Evolutionary conservation across 2,797 vertebrate genomes (phyloP).

Genomic region (Acomys russatus): DNA sequence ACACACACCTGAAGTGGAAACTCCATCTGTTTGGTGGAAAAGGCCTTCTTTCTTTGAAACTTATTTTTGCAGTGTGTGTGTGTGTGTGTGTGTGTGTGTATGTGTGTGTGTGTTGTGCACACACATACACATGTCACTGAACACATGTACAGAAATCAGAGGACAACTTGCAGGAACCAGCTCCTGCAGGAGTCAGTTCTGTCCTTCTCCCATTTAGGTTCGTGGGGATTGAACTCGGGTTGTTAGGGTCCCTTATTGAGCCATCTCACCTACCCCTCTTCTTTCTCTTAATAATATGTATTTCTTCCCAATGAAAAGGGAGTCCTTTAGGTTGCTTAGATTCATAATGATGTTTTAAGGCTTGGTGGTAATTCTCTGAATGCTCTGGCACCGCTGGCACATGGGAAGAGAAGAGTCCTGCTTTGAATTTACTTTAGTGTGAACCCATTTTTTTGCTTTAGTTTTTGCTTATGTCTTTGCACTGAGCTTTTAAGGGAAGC

Average conservation of each 20-base stretch:
- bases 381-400: slow-evolving; percentile 18
- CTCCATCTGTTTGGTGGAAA: slow-evolving; percentile 58
- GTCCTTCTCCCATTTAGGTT: neutral
- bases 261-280: neutral
- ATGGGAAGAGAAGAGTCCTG: slow-evolving; percentile 13
- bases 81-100: neutral
- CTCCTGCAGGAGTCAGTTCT: neutral
- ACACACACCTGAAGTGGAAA: slow-evolving; percentile 59
- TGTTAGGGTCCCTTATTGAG: neutral
- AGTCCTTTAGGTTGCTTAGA: slow-evolving; percentile 55
- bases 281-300: slow-evolving; percentile 64
- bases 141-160: neutral
- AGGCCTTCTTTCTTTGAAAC: slow-evolving; percentile 47
- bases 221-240: neutral
- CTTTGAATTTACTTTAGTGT: slow-evolving; percentile 69
- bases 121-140: neutral
- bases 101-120: neutral
- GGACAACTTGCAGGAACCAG: neutral
- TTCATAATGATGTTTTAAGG: slow-evolving; percentile 68
- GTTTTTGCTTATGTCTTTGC: neutral
- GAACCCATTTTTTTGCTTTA: neutral
- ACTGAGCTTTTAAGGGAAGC: slow-evolving; percentile 15
- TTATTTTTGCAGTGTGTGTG: neutral
- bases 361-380: slow-evolving; percentile 57
- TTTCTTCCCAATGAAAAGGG: slow-evolving; percentile 65